Percentiles rank a stretch among this genome's conserved stretches.
Conservation (phyloP, 2,113 vertebrate genomes). For the Colius striatus region DNA sequence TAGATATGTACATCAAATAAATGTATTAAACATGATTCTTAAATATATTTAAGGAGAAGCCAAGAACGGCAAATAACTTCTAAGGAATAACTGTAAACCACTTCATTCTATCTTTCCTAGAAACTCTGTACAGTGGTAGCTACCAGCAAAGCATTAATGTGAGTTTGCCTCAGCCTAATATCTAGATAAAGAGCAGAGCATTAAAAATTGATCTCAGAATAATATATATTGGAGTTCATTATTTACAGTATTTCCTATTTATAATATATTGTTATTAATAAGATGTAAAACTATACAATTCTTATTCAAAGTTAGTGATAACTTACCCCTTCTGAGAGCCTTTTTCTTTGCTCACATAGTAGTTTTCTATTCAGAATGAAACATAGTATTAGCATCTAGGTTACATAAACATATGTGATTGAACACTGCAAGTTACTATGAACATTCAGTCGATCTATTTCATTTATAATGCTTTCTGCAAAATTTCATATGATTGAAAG, state of each 20-base stretch:
- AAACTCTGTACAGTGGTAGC: background rate
- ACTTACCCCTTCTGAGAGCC: background rate
- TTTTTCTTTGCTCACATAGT: background rate
- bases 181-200: background rate
- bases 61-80: background rate
- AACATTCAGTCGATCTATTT: background rate
- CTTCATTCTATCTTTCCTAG: background rate
- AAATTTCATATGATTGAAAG: background rate
- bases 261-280: background rate
- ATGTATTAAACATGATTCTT: background rate
- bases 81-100: background rate
- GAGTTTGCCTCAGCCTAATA: background rate
- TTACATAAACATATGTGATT: background rate
- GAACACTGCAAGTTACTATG: background rate
- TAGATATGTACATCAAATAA: background rate
- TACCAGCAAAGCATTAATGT: background rate
- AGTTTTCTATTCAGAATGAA: background rate
- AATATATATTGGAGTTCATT: background rate
- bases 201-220: background rate
- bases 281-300: background rate
- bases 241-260: background rate
- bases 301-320: background rate
- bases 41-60: background rate
- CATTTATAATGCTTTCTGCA: background rate
- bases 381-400: background rate